phyloP scores from a whole-genome alignment of 2,797 vertebrate species.

The Emydoidea blandingii region DNA sequence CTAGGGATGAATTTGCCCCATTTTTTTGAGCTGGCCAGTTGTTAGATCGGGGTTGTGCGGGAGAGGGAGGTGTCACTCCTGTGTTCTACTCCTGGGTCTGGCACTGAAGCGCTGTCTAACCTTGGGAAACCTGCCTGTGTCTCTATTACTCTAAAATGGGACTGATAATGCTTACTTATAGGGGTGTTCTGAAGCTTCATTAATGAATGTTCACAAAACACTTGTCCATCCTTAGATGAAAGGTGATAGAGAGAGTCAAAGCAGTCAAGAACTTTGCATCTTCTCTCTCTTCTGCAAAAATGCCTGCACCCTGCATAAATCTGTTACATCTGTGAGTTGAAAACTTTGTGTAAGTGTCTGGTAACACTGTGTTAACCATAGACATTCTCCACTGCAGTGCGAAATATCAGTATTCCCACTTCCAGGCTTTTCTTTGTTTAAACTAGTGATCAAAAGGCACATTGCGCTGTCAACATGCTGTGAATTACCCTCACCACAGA shows the following conservation, averaged over 20 bases:
- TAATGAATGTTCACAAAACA: background rate
- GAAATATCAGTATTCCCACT: background rate
- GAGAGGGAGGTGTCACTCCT: background rate
- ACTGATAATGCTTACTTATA: background rate
- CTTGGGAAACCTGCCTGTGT: background rate
- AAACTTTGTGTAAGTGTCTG: slow-evolving; percentile 49
- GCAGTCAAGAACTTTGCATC: background rate
- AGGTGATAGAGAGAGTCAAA: background rate
- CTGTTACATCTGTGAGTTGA: slow-evolving; percentile 30
- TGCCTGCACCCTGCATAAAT: background rate
- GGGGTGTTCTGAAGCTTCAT: background rate
- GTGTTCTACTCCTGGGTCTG: background rate
- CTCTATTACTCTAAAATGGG: background rate
- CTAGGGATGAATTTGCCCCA: background rate
- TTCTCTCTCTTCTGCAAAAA: background rate
- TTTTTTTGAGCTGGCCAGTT: background rate
- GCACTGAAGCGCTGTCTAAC: background rate
- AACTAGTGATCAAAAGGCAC: slow-evolving; percentile 43
- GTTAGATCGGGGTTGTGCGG: background rate
- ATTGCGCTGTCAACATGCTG: slow-evolving; percentile 56
- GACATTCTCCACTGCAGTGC: background rate
- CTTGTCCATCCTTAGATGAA: background rate
- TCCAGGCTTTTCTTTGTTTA: slow-evolving; percentile 45
- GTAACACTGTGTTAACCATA: background rate
- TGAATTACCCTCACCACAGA: slow-evolving; percentile 67